A percentile compares a stretch with the other conserved stretches of the same genome.
Conservation (phyloP, 2,888 invertebrate genomes). For the Julus scanicus region DNA sequence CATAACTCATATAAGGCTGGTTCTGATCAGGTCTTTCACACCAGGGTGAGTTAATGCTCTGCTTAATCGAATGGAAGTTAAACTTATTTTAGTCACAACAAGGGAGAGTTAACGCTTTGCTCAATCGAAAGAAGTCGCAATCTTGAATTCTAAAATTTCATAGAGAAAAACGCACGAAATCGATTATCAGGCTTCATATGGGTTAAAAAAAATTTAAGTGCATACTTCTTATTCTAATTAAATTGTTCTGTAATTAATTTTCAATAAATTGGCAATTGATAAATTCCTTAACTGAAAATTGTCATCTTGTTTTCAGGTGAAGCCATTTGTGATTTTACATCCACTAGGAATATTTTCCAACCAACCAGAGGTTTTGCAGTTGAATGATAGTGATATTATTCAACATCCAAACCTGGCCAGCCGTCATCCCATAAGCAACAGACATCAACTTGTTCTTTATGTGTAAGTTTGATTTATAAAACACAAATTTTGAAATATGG, state of each 20-base stretch:
- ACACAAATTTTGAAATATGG: too few relatives aligned
- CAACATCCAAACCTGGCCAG: constrained; percentile 72
- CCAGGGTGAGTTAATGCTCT: constrained; percentile 59
- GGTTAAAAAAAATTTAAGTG: too few relatives aligned
- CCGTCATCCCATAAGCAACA: constrained; percentile 78
- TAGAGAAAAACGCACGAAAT: too few relatives aligned
- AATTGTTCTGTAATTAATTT: too few relatives aligned
- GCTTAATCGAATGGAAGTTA: too few relatives aligned
- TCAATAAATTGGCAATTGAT: too few relatives aligned
- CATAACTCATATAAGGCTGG: constrained; percentile 87
- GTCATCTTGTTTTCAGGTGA: constrained; percentile 72
- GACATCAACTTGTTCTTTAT: constrained; percentile 88
- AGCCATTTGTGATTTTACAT: constrained; percentile 89
- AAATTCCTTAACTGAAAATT: too few relatives aligned
- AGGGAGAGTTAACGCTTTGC: constrained; percentile 56
- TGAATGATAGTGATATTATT: constrained; percentile 80
- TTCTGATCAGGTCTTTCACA: constrained; percentile 67
- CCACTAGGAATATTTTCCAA: constrained; percentile 90
- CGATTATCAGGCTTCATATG: too few relatives aligned
- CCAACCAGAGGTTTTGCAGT: constrained; percentile 80
- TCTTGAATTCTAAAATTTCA: too few relatives aligned
- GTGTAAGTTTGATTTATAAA: constrained; percentile 73
- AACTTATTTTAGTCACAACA: too few relatives aligned
- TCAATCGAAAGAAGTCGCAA: too few relatives aligned
- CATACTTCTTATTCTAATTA: too few relatives aligned